These are phyloP conservation scores for Serranochromis macrocephalus DNA, from an alignment of 2,113 vertebrate species.

Conservation along the genomic window DNA sequence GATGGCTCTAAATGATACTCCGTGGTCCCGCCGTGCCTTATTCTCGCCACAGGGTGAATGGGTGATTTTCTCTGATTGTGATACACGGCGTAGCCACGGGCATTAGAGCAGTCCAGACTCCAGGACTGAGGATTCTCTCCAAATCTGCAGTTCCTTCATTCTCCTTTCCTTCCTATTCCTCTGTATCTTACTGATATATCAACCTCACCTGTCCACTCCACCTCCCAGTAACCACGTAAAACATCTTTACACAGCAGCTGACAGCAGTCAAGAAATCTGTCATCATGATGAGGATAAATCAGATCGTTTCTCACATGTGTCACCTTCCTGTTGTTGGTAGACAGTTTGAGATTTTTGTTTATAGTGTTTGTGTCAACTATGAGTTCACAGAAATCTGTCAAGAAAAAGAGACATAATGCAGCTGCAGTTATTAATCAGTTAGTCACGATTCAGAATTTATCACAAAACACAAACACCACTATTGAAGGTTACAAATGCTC, in stretches of 20 bases:
- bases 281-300: background rate
- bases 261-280: background rate
- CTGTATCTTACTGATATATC: background rate
- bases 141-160: background rate
- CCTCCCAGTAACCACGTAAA: background rate
- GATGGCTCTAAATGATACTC: too few relatives aligned
- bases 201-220: background rate
- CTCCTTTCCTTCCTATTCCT: background rate
- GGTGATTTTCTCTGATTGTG: background rate
- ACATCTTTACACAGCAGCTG: background rate
- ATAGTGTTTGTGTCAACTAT: background rate
- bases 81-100: background rate
- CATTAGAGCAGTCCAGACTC: background rate
- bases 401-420: background rate
- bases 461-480: background rate
- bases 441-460: background rate
- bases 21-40: too few relatives aligned
- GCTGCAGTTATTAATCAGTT: background rate
- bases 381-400: background rate
- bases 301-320: background rate
- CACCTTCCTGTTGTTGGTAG: background rate
- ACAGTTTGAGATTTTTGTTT: background rate
- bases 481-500: background rate
- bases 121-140: background rate
- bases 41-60: background rate